Conservation (phyloP, 1,140 invertebrate genomes). For the Drosophila kanapiae region DNA sequence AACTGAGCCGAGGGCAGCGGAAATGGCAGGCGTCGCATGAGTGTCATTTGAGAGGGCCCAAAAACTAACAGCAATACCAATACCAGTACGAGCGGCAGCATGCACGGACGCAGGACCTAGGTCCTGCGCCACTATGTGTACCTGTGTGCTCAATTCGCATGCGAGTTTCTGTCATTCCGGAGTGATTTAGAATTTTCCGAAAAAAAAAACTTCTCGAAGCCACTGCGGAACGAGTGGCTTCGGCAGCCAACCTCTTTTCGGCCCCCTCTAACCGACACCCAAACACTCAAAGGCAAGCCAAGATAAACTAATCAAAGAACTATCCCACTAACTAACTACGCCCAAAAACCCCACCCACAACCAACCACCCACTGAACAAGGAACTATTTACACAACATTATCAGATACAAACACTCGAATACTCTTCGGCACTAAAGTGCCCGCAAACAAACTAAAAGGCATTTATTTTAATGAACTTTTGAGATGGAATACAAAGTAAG, state of each 20-base stretch:
- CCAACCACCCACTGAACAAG: slow-evolving; percentile 47
- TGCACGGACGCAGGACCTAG: slow-evolving; percentile 27
- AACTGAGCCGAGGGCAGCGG: slow-evolving; percentile 81
- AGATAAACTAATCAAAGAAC: slow-evolving; percentile 48
- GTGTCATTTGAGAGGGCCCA: slow-evolving; percentile 77
- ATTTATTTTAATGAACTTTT: slow-evolving; percentile 83
- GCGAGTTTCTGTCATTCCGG: slow-evolving; percentile 72
- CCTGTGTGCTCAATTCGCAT: slow-evolving; percentile 49
- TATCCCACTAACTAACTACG: slow-evolving; percentile 45
- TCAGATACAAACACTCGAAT: slow-evolving; percentile 56
- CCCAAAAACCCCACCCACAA: slow-evolving; percentile 25
- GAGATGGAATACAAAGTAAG: slow-evolving; percentile 50
- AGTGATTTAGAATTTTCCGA: slow-evolving; percentile 42
- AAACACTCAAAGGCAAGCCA: slow-evolving; percentile 48
- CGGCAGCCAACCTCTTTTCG: slow-evolving; percentile 22
- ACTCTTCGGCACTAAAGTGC: slow-evolving; percentile 51
- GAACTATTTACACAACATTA: slow-evolving; percentile 73
- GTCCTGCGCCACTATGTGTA: slow-evolving; percentile 8
- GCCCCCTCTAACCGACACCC: slow-evolving; percentile 40
- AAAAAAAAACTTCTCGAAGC: slow-evolving; percentile 41
- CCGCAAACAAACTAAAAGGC: slow-evolving; percentile 77
- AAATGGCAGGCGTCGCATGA: slow-evolving; percentile 83
- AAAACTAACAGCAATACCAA: slow-evolving; percentile 46
- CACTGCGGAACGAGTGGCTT: slow-evolving; percentile 24
- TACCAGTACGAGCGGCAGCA: slow-evolving; percentile 47